A percentile compares a stretch with the other conserved stretches of the same genome.
Evolutionary conservation across 2,797 vertebrate species (phyloP).

Genomic region (Hoplostethus atlanticus): DNA sequence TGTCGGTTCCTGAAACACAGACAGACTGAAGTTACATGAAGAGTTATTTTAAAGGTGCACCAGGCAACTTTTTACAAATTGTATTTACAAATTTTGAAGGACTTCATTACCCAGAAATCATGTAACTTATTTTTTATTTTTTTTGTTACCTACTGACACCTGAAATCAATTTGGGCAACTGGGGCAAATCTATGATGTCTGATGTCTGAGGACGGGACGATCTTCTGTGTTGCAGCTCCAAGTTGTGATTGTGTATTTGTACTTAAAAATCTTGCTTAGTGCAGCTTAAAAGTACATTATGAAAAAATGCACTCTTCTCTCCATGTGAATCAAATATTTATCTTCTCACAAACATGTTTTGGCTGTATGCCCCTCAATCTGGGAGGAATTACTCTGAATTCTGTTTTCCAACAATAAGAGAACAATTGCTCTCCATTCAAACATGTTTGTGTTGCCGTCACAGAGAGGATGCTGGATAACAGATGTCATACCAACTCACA

Average conservation of each 20-base stretch:
- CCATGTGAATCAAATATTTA: not conserved
- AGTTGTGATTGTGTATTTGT: too few relatives aligned
- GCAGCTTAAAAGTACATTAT: too few relatives aligned
- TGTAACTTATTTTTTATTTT: too few relatives aligned
- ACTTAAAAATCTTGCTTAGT: too few relatives aligned
- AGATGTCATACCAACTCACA: not conserved
- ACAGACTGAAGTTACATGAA: too few relatives aligned
- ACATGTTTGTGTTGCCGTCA: not conserved
- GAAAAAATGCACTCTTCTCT: not conserved
- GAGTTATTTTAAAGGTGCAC: not conserved
- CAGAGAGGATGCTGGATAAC: conserved; percentile 6
- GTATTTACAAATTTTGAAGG: not conserved
- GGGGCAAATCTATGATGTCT: too few relatives aligned
- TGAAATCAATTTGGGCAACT: too few relatives aligned
- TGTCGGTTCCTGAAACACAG: not conserved
- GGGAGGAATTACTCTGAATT: not conserved
- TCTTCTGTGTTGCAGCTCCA: too few relatives aligned
- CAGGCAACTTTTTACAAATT: not conserved
- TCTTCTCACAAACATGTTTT: not conserved
- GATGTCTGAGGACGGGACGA: too few relatives aligned
- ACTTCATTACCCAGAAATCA: too few relatives aligned
- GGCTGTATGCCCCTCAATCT: not conserved
- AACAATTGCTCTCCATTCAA: not conserved
- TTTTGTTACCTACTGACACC: too few relatives aligned
- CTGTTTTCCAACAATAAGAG: not conserved